phyloP scores from a whole-genome alignment of 2,113 vertebrate genomes.

The Loxodonta africana region DNA sequence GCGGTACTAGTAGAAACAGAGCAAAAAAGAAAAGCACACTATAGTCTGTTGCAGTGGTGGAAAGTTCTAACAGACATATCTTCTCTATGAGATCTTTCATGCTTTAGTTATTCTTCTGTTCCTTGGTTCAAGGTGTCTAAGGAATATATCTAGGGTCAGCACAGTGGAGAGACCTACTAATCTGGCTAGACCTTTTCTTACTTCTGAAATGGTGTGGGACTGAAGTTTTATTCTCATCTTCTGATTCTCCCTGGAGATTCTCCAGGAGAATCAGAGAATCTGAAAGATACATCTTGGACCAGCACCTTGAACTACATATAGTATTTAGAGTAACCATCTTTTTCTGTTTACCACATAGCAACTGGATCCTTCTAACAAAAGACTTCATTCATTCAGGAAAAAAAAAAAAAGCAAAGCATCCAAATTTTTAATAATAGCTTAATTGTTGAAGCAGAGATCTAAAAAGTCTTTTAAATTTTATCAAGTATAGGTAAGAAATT shows the following conservation, averaged over 20 bases:
- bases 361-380: not conserved
- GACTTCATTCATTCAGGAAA: not conserved
- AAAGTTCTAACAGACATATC: not conserved
- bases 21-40: not conserved
- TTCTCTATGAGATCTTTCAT: not conserved
- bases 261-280: not conserved
- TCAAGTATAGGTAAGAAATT: not conserved
- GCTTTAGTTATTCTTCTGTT: not conserved
- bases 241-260: not conserved
- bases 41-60: not conserved
- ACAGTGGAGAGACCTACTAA: no score
- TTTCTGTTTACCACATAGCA: not conserved
- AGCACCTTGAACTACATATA: not conserved
- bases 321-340: not conserved
- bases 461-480: not conserved
- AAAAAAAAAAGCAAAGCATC: not conserved
- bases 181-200: no score
- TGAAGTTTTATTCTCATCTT: not conserved
- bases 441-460: not conserved
- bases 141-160: no score
- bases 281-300: not conserved
- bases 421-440: not conserved
- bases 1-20: not conserved
- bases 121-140: not conserved
- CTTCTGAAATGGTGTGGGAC: not conserved